Base-by-base conservation (phyloP, 2,113 vertebrate genomes). In the Eublepharis macularius region DNA sequence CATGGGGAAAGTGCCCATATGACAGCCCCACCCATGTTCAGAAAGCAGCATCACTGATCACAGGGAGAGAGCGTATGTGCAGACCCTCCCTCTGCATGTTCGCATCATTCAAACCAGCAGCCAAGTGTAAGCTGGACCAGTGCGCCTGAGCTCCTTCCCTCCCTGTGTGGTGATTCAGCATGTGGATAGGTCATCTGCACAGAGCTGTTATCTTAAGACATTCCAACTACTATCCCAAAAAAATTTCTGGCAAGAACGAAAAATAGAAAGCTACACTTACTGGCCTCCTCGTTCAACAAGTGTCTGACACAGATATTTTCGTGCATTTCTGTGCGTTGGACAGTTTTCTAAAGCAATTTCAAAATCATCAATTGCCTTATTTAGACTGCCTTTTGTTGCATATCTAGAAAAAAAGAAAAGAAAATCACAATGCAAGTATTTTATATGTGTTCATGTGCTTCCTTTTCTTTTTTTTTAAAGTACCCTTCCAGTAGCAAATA, bases 291-390 rank as follows among this genome's bases (percentile, higher is more conserved):
- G 96, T 92, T 99, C 98, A 89, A 99, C 98, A 36, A 99, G 97
- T 0, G 98, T 99, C 94, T 99, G 99, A 90, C 98, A 98, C 66
- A 99, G 97, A 85, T 99, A 99, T 92, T 99, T 99, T 92, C 97
- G 98, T 49, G 99, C 98, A 36, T 99, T 99, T 84, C 98, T 97
- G 70, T 99, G 99, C 6, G 97, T 97, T 51, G 98, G 98, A 88
- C 98, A 99, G 91, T 94, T 97, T 92, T 98, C 96, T 92, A 99
- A 93, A n/a, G 98, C 98, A 87, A 98, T 89, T 84, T 99, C 98
- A 95, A 99, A 99, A 91, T 99, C 98, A 78, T 96, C 88, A 72
- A 99, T 99, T 2, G 99, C 98, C 96, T 99, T 99, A 92, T 97
- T 92, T 85, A 99, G 94, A 88, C 98, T 98, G 92, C 98, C 98